These are phyloP conservation scores for Chymomyza costata DNA, from an alignment of 1,140 invertebrate genomes.

Conservation along the genomic window DNA sequence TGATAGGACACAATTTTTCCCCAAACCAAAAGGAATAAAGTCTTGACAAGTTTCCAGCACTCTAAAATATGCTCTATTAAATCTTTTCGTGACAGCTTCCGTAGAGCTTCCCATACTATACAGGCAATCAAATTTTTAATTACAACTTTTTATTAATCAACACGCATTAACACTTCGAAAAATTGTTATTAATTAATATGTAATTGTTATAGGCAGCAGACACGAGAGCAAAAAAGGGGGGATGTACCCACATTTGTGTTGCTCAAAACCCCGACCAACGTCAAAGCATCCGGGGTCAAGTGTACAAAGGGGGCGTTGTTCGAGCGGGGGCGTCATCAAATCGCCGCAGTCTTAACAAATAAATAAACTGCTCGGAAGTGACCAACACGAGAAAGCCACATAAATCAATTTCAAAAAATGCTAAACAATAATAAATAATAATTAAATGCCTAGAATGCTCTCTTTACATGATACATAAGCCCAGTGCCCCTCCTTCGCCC, in stretches of 20 bases:
- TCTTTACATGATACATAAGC: slow-evolving; percentile 7
- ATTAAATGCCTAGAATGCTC: slow-evolving; percentile 51
- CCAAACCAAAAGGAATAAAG: no score
- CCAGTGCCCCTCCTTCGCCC: background rate
- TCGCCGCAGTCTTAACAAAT: slow-evolving; percentile 59
- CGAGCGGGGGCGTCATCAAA: slow-evolving; percentile 34
- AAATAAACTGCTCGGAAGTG: slow-evolving; percentile 54
- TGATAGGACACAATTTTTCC: no score
- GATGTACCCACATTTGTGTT: no score
- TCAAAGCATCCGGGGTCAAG: no score
- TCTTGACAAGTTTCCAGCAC: no score
- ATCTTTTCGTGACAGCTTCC: no score
- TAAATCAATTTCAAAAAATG: slow-evolving; percentile 63
- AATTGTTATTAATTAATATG: slow-evolving; percentile 71
- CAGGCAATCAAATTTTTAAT: slow-evolving; percentile 46
- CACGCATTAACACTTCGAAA: slow-evolving; percentile 46
- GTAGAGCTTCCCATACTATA: no score
- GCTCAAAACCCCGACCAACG: no score
- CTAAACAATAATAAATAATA: slow-evolving; percentile 72
- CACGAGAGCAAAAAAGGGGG: no score
- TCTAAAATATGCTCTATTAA: no score
- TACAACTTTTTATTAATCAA: slow-evolving; percentile 37
- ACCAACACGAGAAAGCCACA: slow-evolving; percentile 54
- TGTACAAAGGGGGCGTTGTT: no score
- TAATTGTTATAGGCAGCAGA: slow-evolving; percentile 59